Evolutionary conservation across 2,113 vertebrate genomes (phyloP).

Genomic region (Zootoca vivipara): DNA sequence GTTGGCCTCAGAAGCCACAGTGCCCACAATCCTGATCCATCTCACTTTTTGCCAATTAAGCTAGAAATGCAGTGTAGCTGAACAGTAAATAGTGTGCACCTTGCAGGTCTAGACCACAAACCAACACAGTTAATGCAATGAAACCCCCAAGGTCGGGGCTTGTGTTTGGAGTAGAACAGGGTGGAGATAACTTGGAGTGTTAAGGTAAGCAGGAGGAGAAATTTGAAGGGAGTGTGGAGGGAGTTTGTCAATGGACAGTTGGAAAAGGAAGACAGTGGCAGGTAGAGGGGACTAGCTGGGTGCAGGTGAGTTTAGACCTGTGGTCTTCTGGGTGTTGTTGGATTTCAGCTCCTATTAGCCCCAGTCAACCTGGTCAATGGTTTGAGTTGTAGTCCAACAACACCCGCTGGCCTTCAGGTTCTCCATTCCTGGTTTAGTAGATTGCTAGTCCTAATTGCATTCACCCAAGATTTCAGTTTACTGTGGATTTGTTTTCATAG

Average conservation of each 20-base stretch:
- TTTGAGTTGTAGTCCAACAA: background rate
- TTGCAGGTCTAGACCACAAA: background rate
- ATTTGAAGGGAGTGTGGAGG: background rate
- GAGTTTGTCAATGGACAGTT: background rate
- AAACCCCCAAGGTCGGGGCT: background rate
- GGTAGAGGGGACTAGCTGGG: too few species aligned
- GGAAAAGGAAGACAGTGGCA: too few species aligned
- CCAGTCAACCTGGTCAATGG: background rate
- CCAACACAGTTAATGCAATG: background rate
- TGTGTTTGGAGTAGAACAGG: background rate
- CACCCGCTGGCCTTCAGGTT: too few species aligned
- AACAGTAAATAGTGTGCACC: background rate
- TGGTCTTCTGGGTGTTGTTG: background rate
- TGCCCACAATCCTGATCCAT: background rate
- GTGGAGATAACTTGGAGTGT: background rate
- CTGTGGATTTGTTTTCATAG: too few species aligned
- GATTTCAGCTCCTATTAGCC: background rate
- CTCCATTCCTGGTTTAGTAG: too few species aligned
- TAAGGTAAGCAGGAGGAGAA: background rate
- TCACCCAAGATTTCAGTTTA: too few species aligned
- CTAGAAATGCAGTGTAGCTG: background rate
- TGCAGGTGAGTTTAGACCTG: background rate
- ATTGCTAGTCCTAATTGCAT: too few species aligned
- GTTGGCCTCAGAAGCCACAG: background rate
- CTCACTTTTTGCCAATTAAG: background rate